These are phyloP conservation scores for Marcusenius ussheri DNA, from an alignment of 2,113 vertebrate genomes.

Conservation along the genomic window DNA sequence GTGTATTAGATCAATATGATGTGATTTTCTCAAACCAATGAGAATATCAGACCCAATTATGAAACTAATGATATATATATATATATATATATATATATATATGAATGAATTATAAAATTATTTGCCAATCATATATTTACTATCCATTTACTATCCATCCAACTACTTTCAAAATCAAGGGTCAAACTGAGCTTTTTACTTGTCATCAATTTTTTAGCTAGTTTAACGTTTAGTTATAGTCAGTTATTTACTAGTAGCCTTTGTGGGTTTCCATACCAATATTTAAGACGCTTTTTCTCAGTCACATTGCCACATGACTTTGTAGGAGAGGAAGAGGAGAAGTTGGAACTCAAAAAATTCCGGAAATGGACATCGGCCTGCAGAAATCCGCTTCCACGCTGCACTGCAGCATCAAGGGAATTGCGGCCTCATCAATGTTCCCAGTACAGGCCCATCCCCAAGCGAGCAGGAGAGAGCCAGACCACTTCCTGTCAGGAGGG, in stretches of 20 bases:
- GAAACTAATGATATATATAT: neutral
- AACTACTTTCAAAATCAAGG: neutral
- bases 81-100: neutral
- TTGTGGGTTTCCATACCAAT: neutral
- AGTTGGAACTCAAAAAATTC: neutral
- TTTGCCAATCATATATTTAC: neutral
- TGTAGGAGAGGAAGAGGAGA: neutral
- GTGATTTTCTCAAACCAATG: neutral
- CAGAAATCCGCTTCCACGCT: slow-evolving; percentile 89
- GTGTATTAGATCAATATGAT: neutral
- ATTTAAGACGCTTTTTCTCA: neutral
- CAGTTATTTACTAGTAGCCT: neutral
- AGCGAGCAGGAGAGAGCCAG: slow-evolving; percentile 78
- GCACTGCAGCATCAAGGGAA: slow-evolving; percentile 97
- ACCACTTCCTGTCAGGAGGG: slow-evolving; percentile 87
- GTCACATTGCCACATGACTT: neutral
- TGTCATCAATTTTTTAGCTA: neutral
- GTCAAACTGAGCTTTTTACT: neutral
- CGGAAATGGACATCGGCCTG: slow-evolving; percentile 55
- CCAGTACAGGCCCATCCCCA: slow-evolving; percentile 97
- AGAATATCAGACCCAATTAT: neutral
- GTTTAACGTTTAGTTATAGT: neutral
- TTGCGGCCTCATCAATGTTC: slow-evolving; percentile 82
- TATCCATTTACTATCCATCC: neutral
- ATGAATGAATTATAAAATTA: neutral